Evolutionary conservation across 2,888 invertebrate species (phyloP), one percentile per base, ranked within the genome.

Genomic region (Scaptomyza cyrtandrae): DNA sequence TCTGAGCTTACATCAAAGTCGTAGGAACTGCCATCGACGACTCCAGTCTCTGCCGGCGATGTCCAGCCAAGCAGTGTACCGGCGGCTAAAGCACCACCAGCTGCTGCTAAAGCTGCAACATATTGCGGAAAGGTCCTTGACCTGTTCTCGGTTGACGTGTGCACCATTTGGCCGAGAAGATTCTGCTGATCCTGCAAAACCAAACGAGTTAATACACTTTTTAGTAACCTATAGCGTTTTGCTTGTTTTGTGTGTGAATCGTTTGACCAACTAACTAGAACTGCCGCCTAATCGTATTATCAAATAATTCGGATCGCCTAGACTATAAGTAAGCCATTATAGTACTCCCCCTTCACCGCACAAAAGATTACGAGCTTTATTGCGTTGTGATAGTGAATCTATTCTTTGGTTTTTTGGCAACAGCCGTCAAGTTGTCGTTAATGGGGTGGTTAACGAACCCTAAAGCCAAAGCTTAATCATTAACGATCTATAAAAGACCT

Each of bases 41-140:
- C 55, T 6, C 48, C 55, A 0, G 53, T 91, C 64, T 89, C 86
- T n/a, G 95, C 95, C 7, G 96, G 95, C 0, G 96, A 94, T 2
- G 96, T 95, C 97, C 97, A 97, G 41, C 95, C 96, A 7, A 96
- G 92, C 56, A 96, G 94, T 24, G 95, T 94, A 80, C 97, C 97
- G 53, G 95, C 94, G 0, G 96, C 96, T 62, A 97, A 92, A 0
- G 97, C 96, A 41, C 97, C 97, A 61, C 97, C 93, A 39, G 96
- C 96, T 11, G 96, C 95, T 94, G 92, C 86, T 55, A 92, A 67
- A 1, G 92, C 92, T 46, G 92, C 92, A 16, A 91, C 72, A 89
- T 91, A 91, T 70, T 92, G 92, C 27, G 91, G 91, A 10, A 90
- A 63, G n/a, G 66, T 89, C 54, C 55, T 78, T 9, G 91, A 75